A percentile compares a stretch with the other conserved stretches of the same genome.
These are phyloP conservation scores for Bellardia pandia DNA, from an alignment of 2,888 invertebrate species.

Conservation along the genomic window DNA sequence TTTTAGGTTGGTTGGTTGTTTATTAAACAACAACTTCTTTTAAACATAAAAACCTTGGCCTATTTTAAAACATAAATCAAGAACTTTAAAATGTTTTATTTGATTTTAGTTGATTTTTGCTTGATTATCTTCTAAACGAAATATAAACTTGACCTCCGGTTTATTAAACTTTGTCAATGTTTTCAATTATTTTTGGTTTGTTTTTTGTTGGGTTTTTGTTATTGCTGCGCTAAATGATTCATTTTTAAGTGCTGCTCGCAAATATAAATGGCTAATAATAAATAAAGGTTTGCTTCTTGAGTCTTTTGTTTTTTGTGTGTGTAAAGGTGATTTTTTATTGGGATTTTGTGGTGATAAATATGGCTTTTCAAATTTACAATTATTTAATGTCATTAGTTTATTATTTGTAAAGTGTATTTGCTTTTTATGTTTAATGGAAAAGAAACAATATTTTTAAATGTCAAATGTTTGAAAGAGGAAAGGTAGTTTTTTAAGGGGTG, in stretches of 20 bases:
- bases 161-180: slow-evolving; percentile 65
- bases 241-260: slow-evolving; percentile 30
- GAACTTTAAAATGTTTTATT: slow-evolving; percentile 38
- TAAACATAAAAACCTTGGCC: slow-evolving; percentile 57
- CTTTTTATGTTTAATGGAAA: neutral
- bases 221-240: slow-evolving; percentile 39
- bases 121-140: slow-evolving; percentile 52
- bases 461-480: neutral
- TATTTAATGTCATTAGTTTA: slow-evolving; percentile 52
- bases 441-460: slow-evolving; percentile 19
- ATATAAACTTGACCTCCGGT: slow-evolving; percentile 67
- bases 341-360: slow-evolving; percentile 42
- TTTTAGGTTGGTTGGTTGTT: neutral
- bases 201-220: neutral
- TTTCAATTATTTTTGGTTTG: neutral
- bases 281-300: slow-evolving; percentile 43
- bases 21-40: neutral
- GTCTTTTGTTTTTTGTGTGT: slow-evolving; percentile 22
- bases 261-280: neutral
- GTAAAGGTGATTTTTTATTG: slow-evolving; percentile 19
- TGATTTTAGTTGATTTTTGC: slow-evolving; percentile 9
- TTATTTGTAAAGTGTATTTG: slow-evolving; percentile 7
- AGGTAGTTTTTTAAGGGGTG: neutral
- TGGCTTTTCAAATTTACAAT: slow-evolving; percentile 52
- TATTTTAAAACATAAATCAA: slow-evolving; percentile 66